Conservation (phyloP, 2,797 vertebrate genomes). For the Sebastes diaconus region DNA sequence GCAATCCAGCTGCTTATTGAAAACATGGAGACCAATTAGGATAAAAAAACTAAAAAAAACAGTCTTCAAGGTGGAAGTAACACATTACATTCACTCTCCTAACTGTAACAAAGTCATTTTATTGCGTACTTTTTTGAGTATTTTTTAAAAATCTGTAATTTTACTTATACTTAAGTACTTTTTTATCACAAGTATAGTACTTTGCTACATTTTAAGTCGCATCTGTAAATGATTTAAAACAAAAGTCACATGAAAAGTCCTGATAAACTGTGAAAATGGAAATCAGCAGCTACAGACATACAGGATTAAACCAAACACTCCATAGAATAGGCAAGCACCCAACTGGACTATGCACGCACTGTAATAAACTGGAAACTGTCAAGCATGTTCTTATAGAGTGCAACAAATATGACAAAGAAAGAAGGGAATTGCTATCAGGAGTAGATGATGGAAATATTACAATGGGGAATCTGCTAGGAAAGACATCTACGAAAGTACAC, state of each 20-base stretch:
- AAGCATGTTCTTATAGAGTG: too few species aligned
- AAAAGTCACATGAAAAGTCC: background rate
- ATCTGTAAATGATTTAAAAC: background rate
- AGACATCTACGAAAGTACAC: too few species aligned
- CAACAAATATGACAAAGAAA: too few species aligned
- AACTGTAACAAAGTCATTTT: background rate
- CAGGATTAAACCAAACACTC: too few species aligned
- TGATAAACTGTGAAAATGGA: background rate
- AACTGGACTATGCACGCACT: too few species aligned
- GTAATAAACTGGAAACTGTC: too few species aligned
- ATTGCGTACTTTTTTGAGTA: background rate
- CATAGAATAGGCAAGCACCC: too few species aligned
- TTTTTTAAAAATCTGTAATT: background rate
- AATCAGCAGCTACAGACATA: background rate
- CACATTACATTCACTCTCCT: background rate
- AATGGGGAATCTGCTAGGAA: too few species aligned
- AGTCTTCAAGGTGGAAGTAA: background rate
- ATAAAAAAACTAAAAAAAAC: background rate
- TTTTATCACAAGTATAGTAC: background rate
- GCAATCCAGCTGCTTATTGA: background rate
- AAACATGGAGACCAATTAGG: conserved; percentile 16
- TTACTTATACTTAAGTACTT: background rate
- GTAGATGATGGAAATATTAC: too few species aligned
- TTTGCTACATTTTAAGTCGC: background rate
- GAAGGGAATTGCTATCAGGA: too few species aligned